These are phyloP conservation scores for Hyles euphorbiae DNA, from an alignment of 1,140 invertebrate genomes.

Conservation along the genomic window DNA sequence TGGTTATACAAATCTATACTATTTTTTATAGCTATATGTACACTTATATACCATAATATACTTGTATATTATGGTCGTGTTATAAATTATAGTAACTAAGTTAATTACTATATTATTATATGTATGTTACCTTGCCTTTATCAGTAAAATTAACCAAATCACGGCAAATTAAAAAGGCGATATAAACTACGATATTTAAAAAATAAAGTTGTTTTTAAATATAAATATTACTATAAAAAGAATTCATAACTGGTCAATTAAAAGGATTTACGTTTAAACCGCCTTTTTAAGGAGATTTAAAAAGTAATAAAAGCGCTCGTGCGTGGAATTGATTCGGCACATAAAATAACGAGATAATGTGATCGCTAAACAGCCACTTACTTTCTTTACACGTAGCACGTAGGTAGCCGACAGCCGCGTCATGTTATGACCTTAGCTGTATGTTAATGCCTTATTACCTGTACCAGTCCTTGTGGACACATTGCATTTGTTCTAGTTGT, in stretches of 20 bases:
- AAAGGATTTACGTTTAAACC: not conserved
- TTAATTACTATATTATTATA: too few relatives aligned
- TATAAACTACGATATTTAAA: too few relatives aligned
- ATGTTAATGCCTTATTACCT: conserved; percentile 11
- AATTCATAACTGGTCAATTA: not conserved
- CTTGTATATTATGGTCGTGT: too few relatives aligned
- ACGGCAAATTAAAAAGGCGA: too few relatives aligned
- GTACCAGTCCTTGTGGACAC: conserved; percentile 14
- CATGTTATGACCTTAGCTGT: conserved; percentile 8
- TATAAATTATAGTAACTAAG: too few relatives aligned
- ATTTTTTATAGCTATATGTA: too few relatives aligned
- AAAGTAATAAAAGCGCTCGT: conserved; percentile 4
- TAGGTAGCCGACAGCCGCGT: not conserved
- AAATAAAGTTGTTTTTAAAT: too few relatives aligned
- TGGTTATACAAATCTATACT: too few relatives aligned
- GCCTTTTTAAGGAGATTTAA: not conserved
- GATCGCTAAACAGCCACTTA: conserved; percentile 10
- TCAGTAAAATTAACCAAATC: too few relatives aligned
- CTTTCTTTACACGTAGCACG: conserved; percentile 20
- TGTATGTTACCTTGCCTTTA: too few relatives aligned
- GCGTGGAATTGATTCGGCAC: conserved; percentile 1
- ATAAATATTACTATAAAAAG: too few relatives aligned
- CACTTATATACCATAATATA: too few relatives aligned
- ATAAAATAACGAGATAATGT: conserved; percentile 1
- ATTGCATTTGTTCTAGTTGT: conserved; percentile 5